Evolutionary conservation across 2,888 invertebrate genomes (phyloP).

Genomic region (Drosophila anceps): DNA sequence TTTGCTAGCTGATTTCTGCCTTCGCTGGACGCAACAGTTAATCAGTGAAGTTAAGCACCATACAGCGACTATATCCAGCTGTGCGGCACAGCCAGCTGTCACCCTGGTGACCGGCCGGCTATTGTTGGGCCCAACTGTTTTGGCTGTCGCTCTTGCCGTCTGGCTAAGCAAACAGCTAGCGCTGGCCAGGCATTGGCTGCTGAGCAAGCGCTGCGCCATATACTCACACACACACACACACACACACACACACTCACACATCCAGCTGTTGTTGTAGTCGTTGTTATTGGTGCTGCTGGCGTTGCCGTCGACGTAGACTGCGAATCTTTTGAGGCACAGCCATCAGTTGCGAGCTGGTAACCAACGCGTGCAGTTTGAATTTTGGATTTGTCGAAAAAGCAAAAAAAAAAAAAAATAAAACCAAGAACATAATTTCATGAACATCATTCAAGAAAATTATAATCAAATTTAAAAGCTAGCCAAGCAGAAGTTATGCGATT

Average conservation of each 20-base stretch:
- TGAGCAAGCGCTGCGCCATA: constrained; percentile 7
- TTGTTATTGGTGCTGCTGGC: constrained; percentile 36
- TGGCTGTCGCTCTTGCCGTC: constrained; percentile 20
- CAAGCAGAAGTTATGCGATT: constrained; percentile 3
- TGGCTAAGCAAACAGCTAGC: constrained; percentile 45
- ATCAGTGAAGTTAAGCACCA: constrained; percentile 70
- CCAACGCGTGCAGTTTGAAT: constrained; percentile 80
- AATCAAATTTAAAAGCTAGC: constrained; percentile 15
- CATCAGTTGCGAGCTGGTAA: constrained; percentile 81
- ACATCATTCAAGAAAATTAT: constrained; percentile 8
- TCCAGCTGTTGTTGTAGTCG: constrained; percentile 32
- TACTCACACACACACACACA: constrained; percentile 14
- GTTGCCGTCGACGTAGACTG: constrained; percentile 45
- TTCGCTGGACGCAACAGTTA: constrained; percentile 54
- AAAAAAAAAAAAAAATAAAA: not conserved
- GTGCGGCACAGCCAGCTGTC: constrained; percentile 56
- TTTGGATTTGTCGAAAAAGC: constrained; percentile 37
- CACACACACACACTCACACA: constrained; percentile 14
- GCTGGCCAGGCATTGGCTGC: constrained; percentile 33
- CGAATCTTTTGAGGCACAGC: constrained; percentile 56
- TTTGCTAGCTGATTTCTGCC: constrained; percentile 28
- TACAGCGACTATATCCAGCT: constrained; percentile 53
- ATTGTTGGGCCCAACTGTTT: constrained; percentile 40
- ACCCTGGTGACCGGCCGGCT: constrained; percentile 36
- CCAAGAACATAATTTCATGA: constrained; percentile 4